Conservation (phyloP, 2,888 invertebrate species). For the Aspidiotus rigidus region DNA sequence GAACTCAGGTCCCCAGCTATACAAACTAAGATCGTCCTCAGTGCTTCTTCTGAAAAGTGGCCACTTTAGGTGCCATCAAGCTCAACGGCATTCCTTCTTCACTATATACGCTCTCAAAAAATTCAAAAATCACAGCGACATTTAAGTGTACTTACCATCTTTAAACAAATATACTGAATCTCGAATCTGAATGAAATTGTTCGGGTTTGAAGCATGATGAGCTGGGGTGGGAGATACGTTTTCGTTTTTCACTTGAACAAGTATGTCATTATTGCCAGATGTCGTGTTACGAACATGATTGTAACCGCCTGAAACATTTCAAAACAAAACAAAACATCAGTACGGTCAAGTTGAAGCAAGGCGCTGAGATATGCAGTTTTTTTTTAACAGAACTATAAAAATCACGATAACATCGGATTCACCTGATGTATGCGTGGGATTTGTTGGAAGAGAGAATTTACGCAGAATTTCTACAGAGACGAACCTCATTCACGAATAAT, state of each 20-base stretch:
- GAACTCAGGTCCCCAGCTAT: no score
- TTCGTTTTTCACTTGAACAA: slow-evolving; percentile 38
- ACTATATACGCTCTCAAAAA: no score
- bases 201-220: slow-evolving; percentile 38
- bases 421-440: no score
- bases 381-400: neutral
- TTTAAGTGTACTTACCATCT: slow-evolving; percentile 38
- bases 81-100: no score
- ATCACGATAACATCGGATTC: neutral
- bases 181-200: slow-evolving; percentile 43
- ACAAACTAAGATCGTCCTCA: no score
- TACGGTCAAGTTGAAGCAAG: neutral
- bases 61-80: no score
- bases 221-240: slow-evolving; percentile 44
- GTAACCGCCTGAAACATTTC: slow-evolving; percentile 46
- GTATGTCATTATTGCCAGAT: slow-evolving; percentile 41
- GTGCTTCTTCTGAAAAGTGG: no score
- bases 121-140: no score
- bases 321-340: slow-evolving; percentile 3
- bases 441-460: no score
- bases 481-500: no score
- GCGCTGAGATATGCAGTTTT: neutral
- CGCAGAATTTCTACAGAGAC: no score
- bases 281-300: slow-evolving; percentile 50
- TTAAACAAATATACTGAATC: slow-evolving; percentile 39